Evolutionary conservation across 1,140 invertebrate genomes (phyloP).

Genomic region (Neelides sp.): DNA sequence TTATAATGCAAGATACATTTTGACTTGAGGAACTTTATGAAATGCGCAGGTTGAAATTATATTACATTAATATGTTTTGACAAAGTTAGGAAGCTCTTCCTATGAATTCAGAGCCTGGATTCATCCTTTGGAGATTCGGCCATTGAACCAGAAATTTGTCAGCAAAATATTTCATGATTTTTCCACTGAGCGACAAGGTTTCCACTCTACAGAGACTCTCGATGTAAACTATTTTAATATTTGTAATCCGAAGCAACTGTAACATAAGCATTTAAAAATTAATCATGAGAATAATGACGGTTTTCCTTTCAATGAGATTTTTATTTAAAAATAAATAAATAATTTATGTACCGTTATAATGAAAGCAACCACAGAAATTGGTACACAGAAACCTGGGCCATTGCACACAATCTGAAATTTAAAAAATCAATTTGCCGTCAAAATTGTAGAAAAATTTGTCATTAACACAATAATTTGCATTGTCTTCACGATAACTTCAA

Average conservation of each 20-base stretch:
- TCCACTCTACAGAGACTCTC: conserved; percentile 89
- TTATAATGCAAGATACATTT: no score
- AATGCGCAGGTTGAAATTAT: no score
- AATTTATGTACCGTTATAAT: conserved; percentile 11
- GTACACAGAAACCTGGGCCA: conserved; percentile 90
- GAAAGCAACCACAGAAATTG: conserved; percentile 59
- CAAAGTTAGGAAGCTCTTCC: conserved; percentile 45
- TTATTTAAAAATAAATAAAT: no score
- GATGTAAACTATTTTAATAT: conserved; percentile 71
- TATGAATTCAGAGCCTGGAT: conserved; percentile 49
- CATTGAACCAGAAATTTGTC: conserved; percentile 87
- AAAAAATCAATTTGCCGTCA: conserved; percentile 7
- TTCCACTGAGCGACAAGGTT: conserved; percentile 73
- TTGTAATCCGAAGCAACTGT: conserved; percentile 49
- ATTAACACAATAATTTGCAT: no score
- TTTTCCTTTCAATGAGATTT: conserved; percentile 32
- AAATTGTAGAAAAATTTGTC: conserved; percentile 8
- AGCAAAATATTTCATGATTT: conserved; percentile 66
- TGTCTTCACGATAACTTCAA: conserved; percentile 3
- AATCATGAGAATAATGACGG: conserved; percentile 21
- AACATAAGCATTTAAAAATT: conserved; percentile 38
- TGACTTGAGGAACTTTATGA: no score
- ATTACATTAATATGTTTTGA: no score
- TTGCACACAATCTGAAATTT: conserved; percentile 58
- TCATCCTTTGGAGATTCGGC: conserved; percentile 50